A percentile compares a stretch with the other conserved stretches of the same genome.
phyloP scores from a whole-genome alignment of 2,113 vertebrate species.

The Pagrus major region DNA sequence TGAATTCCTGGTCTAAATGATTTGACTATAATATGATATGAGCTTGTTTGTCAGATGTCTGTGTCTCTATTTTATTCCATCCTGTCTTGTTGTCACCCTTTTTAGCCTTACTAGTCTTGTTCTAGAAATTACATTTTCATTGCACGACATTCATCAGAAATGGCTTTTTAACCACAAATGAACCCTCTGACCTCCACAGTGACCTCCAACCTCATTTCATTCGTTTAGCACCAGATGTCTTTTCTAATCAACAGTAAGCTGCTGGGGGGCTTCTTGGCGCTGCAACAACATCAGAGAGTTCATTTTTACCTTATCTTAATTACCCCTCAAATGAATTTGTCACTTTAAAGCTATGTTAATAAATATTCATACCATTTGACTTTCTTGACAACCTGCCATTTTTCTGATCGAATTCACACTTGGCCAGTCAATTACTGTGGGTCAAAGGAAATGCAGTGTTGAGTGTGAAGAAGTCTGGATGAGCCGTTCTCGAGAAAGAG shows the following conservation, averaged over 20 bases:
- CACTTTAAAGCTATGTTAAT: neutral
- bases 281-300: no score
- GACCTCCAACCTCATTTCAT: neutral
- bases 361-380: no score
- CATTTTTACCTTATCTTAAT: no score
- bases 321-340: neutral
- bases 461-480: no score
- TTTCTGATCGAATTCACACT: no score
- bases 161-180: neutral
- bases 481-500: no score
- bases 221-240: no score
- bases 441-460: no score
- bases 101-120: neutral
- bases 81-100: neutral
- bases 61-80: neutral
- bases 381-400: no score
- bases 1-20: neutral
- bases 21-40: neutral
- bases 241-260: no score
- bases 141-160: neutral
- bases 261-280: no score
- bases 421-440: no score
- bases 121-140: neutral
- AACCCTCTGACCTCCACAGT: neutral
- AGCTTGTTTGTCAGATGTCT: neutral